Evolutionary conservation across 1,140 invertebrate species (phyloP).

Genomic region (Notospermus geniculatus): DNA sequence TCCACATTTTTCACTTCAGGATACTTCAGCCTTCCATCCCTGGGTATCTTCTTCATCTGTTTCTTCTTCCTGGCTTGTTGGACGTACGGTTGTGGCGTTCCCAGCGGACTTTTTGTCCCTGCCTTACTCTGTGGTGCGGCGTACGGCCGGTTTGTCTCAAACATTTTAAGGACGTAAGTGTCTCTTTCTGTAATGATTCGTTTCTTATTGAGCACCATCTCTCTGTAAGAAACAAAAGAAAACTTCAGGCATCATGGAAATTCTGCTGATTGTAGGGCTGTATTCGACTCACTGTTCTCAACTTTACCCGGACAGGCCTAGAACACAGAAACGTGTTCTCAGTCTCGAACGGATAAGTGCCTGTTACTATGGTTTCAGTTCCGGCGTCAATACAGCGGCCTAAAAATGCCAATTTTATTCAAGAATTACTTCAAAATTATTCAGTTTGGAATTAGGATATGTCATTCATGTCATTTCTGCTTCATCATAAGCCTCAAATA

Average conservation of each 20-base stretch:
- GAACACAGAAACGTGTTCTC: not conserved
- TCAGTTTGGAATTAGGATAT: no score
- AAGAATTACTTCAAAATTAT: no score
- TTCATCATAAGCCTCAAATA: no score
- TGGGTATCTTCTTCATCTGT: conserved; percentile 77
- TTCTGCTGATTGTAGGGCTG: no score
- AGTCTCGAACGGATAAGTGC: no score
- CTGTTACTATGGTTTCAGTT: no score
- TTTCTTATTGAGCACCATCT: conserved; percentile 10
- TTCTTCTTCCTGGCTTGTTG: conserved; percentile 88
- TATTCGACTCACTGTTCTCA: no score
- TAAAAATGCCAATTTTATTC: no score
- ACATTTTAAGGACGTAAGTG: conserved; percentile 59
- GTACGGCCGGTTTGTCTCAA: conserved; percentile 84
- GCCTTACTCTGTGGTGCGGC: conserved; percentile 90
- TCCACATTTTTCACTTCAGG: no score
- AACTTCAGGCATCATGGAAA: not conserved
- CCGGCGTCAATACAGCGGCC: no score
- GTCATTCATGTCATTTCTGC: no score
- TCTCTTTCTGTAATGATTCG: not conserved
- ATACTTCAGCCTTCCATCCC: conserved; percentile 76
- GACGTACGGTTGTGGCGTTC: conserved; percentile 92
- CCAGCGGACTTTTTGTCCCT: conserved; percentile 95
- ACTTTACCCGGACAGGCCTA: not conserved
- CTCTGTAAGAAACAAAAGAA: no score